Evolutionary conservation across 2,113 vertebrate genomes (phyloP).

Genomic region (Bufo bufo): DNA sequence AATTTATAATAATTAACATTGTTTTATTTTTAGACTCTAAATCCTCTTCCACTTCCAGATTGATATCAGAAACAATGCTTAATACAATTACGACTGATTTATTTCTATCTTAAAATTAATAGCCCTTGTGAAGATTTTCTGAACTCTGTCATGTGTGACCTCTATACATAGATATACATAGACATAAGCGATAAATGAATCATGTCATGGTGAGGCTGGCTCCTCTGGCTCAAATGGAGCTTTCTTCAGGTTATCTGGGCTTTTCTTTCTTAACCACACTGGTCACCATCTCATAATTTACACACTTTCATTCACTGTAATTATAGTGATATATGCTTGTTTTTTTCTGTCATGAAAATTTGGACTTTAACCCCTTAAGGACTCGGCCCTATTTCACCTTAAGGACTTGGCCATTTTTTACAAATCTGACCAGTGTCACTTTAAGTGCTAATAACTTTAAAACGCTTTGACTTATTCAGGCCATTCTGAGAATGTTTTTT

Average conservation of each 20-base stretch:
- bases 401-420: too few relatives aligned
- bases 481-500: too few relatives aligned
- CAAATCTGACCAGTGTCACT: too few relatives aligned
- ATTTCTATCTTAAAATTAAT: not conserved
- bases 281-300: too few relatives aligned
- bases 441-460: too few relatives aligned
- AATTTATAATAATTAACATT: slow-evolving; percentile 4
- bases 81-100: not conserved
- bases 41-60: not conserved
- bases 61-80: not conserved
- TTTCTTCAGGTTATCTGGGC: not conserved
- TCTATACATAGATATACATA: not conserved
- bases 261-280: not conserved
- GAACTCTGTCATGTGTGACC: not conserved
- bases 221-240: not conserved
- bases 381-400: too few relatives aligned
- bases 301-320: too few relatives aligned
- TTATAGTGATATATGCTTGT: too few relatives aligned
- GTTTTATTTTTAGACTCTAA: slow-evolving; percentile 2
- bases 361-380: too few relatives aligned
- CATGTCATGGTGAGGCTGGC: not conserved
- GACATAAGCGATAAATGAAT: not conserved
- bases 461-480: too few relatives aligned
- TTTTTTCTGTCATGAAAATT: too few relatives aligned
- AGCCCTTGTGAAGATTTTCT: not conserved